These are phyloP conservation scores for Nothobranchius kuhntae DNA, from an alignment of 2,113 vertebrate species.

Conservation along the genomic window DNA sequence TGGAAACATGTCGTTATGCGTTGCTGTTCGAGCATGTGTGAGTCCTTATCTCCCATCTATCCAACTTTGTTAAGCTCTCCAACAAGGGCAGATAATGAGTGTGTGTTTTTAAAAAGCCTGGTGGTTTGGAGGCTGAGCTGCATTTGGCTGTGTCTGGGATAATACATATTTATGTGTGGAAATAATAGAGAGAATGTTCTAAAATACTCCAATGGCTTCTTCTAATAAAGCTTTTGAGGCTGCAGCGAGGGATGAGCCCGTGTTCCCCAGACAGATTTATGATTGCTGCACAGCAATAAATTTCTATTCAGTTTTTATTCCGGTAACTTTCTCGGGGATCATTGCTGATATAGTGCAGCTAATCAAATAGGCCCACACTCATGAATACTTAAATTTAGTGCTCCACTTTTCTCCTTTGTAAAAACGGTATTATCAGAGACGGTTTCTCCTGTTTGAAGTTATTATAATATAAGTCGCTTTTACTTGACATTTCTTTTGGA, in stretches of 20 bases:
- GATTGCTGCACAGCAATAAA: slow-evolving; percentile 66
- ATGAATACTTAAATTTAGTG: slow-evolving; percentile 70
- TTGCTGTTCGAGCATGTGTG: slow-evolving; percentile 15
- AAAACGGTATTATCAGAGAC: slow-evolving; percentile 34
- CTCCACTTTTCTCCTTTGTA: slow-evolving; percentile 26
- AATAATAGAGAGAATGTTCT: slow-evolving; percentile 73
- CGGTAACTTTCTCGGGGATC: slow-evolving; percentile 72
- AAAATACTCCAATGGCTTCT: slow-evolving; percentile 68
- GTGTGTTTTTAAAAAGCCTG: slow-evolving; percentile 60
- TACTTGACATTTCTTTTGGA: no score
- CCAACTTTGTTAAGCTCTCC: slow-evolving; percentile 59
- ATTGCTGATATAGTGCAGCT: slow-evolving; percentile 65
- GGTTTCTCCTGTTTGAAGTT: slow-evolving; percentile 7
- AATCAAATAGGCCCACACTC: slow-evolving; percentile 52
- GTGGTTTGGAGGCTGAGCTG: slow-evolving; percentile 35
- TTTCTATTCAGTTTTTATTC: slow-evolving; percentile 76
- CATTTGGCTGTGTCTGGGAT: slow-evolving; percentile 52
- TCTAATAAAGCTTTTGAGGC: slow-evolving; percentile 76
- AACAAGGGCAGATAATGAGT: slow-evolving; percentile 63
- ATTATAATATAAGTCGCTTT: no score
- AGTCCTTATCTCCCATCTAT: slow-evolving; percentile 56
- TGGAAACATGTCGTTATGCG: neutral
- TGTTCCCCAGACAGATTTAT: slow-evolving; percentile 71
- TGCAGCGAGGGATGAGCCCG: slow-evolving; percentile 60
- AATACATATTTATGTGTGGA: slow-evolving; percentile 75